Evolutionary conservation across 2,797 vertebrate species (phyloP), one percentile per base, ranked within the genome.

Genomic region (Coreius guichenoti): DNA sequence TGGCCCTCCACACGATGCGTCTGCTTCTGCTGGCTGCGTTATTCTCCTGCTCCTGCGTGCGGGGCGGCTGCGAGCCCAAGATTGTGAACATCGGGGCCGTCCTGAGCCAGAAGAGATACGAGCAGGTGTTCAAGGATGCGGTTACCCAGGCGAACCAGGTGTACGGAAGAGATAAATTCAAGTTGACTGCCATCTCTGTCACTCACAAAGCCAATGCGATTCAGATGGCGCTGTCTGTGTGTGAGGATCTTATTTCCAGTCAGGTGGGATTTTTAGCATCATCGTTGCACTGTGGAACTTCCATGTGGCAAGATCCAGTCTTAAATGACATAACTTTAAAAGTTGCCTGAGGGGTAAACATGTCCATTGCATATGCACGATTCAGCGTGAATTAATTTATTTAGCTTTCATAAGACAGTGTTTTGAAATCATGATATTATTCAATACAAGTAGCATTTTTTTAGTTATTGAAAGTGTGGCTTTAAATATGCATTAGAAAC

Each of bases 181-280:
- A 97, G 92, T 95, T 99, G 91, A 99, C 97, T 56, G 98, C 98
- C 92, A 99, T 98, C 92, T 98, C 98, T 17, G 98, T 99, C 87
- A 99, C 97, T 39, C 98, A 99, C 93, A 98, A 97, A 90, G 96
- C 96, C 92, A 99, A 99, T 88, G 98, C 98, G 86, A 99, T 99
- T 91, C 97, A 99, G 94, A 99, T 99, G 98, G 98, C 98, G 80
- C 95, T 99, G 81, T 98, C 98, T 29, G 98, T 99, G 70, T 99
- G 98, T 90, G 98, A 99, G 94, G 98, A 98, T 94, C 97, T 99
- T 92, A 99, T 99, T 95, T 98, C 97, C 93, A 96, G 96, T 92
- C 98, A 99, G 98, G 98, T 98, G 93, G 80, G 77, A 45, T 79
- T 82, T 67, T 65, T 49, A 8, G 4, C 23, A 72, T 61, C 29